Base-by-base conservation (phyloP, 1,140 invertebrate species). In the Pachypsylla venusta region DNA sequence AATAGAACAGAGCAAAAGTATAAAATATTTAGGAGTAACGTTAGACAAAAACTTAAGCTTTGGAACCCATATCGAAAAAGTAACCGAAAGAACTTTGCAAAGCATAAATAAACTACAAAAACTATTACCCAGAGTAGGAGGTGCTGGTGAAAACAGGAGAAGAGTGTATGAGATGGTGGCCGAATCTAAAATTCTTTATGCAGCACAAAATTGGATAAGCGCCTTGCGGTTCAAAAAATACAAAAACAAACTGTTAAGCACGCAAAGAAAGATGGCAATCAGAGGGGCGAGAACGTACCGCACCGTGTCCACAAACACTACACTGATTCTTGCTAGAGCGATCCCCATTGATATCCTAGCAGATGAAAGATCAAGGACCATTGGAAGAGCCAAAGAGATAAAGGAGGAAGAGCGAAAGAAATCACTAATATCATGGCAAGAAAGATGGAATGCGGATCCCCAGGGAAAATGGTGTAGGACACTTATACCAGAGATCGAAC, bases 21-120 rank as follows among this genome's bases (percentile, higher is more conserved):
- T 58, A 2, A 19, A 22, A 1, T 58, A 58, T 25, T 35, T 58
- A 5, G 56, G 56, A 40, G 40, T 58, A 16, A 40, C 22, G 56
- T 14, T 58, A 2, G 22, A 40, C 19, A 42, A 5, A 48, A 48
- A 48, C 10, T 28, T 57, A 0, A 40, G 40, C 12, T 58, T 42
- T 5, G 25, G 25, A 1, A 25, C 27, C n/a, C 57, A 58, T 12
- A 2, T 58, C 1, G 12, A 25, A 1, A 19, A 40, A 10, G 16
- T 24, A n/a, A 25, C n/a, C 1, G 40, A 4, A 2, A 58, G 40
- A 25, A 24, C 57, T 2, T 19, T 16, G 2, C 20, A 1, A 42
- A 42, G 28, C 1, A 7, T 26, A 0, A 10, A 1, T 20, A 24
- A 14, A 10, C 35, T 58, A 35, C 24, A 19, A n/a, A 58, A 35